phyloP scores from a whole-genome alignment of 2,113 vertebrate genomes.

The Sminthopsis crassicaudata region DNA sequence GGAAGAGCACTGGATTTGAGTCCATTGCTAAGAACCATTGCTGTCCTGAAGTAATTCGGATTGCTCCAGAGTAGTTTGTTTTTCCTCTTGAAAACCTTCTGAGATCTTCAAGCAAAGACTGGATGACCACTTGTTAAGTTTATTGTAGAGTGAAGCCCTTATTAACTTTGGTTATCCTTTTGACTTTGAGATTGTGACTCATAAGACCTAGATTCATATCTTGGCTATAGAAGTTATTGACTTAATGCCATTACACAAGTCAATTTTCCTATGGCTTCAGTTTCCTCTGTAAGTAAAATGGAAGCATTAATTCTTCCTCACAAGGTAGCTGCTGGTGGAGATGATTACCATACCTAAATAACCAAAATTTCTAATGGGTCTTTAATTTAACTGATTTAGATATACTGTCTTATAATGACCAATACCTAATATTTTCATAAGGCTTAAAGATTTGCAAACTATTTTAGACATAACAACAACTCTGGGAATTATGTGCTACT shows the following conservation, averaged over 20 bases:
- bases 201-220: background rate
- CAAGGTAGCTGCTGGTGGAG: background rate
- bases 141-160: background rate
- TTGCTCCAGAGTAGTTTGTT: background rate
- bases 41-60: background rate
- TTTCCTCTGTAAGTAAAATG: background rate
- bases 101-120: background rate
- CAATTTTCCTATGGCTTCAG: background rate
- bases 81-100: background rate
- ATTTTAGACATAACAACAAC: too few species aligned
- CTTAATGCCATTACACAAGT: background rate
- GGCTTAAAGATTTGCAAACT: background rate
- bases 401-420: background rate
- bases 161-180: background rate
- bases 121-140: background rate
- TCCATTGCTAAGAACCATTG: background rate
- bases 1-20: background rate
- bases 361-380: background rate
- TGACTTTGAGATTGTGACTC: background rate
- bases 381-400: background rate
- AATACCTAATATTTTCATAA: background rate
- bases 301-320: background rate
- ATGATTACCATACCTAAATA: background rate
- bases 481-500: fast-evolving
- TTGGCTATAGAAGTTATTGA: background rate